These are phyloP conservation scores for Pogonocichla stellata DNA, from an alignment of 2,113 vertebrate species.

Conservation along the genomic window DNA sequence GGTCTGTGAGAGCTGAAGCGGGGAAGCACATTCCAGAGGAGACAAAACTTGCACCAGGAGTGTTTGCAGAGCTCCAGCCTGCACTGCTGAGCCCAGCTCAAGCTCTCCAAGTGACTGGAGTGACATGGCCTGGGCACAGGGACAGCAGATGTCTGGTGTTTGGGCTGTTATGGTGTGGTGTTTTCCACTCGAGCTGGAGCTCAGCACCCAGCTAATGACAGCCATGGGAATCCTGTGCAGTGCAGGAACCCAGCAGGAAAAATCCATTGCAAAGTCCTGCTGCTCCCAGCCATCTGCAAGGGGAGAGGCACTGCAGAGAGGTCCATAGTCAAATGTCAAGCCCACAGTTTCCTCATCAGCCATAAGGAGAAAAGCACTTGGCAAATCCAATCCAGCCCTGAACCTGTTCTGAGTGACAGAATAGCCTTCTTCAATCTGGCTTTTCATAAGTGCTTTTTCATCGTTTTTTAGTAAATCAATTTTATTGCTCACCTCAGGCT, in stretches of 20 bases:
- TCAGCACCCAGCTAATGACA: neutral
- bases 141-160: conserved; percentile 21
- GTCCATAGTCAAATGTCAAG: neutral
- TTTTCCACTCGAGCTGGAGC: neutral
- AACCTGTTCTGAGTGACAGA: neutral
- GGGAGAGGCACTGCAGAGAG: neutral
- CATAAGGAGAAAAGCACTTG: neutral
- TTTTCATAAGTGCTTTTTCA: neutral
- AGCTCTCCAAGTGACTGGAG: neutral
- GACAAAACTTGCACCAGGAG: neutral
- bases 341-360: neutral
- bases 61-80: neutral
- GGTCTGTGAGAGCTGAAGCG: neutral
- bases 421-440: neutral
- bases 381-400: neutral
- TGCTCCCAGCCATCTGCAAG: neutral
- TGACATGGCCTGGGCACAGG: neutral
- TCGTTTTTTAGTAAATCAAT: neutral
- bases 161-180: neutral
- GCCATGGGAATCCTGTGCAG: neutral
- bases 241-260: neutral
- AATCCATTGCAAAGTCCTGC: neutral
- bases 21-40: neutral
- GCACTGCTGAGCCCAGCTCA: neutral
- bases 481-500: neutral